These are phyloP conservation scores for Procapra przewalskii DNA, from an alignment of 2,113 vertebrate genomes.

Conservation along the genomic window DNA sequence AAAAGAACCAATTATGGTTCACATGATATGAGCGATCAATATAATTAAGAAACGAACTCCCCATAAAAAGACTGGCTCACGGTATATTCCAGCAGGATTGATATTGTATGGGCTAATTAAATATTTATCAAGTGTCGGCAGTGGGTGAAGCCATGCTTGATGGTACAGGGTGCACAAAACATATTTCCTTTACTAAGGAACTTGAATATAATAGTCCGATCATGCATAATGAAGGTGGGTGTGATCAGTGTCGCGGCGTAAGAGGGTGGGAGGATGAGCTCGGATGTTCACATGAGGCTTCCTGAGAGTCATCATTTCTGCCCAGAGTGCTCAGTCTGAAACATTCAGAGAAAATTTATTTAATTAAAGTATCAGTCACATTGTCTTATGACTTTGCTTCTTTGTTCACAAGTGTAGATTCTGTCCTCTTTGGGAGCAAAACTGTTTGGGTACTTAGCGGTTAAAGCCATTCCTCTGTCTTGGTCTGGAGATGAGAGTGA, in stretches of 20 bases:
- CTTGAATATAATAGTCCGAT: fast-evolving
- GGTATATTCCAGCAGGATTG: neutral
- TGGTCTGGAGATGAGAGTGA: neutral
- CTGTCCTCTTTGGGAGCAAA: too few species aligned
- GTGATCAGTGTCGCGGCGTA: fast-evolving
- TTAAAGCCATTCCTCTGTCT: fast-evolving
- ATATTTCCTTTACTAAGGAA: neutral
- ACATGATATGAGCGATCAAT: conserved; percentile 64
- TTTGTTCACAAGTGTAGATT: neutral
- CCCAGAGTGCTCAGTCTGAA: too few species aligned
- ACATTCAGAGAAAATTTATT: neutral
- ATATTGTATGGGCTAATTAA: conserved; percentile 37
- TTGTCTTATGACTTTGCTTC: neutral
- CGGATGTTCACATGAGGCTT: fast-evolving
- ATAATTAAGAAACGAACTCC: conserved; percentile 59
- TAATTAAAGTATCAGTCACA: neutral
- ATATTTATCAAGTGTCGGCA: conserved; percentile 20
- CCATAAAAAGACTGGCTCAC: neutral
- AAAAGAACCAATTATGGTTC: conserved; percentile 48
- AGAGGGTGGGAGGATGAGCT: fast-evolving
- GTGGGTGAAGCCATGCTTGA: neutral
- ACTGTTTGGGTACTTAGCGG: fast-evolving
- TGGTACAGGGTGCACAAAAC: fast-evolving
- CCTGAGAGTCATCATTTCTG: fast-evolving
- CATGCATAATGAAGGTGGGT: fast-evolving